Conservation (phyloP, 2,888 invertebrate species). For the Pseudolycoriella hygida region DNA sequence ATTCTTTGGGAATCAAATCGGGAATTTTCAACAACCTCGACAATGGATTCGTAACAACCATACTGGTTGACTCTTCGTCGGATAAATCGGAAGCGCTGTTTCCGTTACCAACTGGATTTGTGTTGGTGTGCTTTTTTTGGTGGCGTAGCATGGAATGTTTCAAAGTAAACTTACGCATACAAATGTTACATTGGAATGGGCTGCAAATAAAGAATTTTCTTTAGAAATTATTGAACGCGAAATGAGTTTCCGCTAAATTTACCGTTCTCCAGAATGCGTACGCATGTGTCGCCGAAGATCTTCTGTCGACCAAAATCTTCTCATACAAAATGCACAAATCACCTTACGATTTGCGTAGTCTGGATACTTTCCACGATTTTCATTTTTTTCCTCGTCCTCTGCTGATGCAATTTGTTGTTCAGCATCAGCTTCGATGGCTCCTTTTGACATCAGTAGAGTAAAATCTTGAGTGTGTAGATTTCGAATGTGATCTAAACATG, state of each 20-base stretch:
- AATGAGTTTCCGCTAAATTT: too few species aligned
- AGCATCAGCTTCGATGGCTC: conserved; percentile 48
- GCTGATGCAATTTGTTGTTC: conserved; percentile 20
- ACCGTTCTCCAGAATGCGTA: conserved; percentile 76
- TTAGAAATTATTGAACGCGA: too few species aligned
- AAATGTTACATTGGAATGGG: conserved; percentile 82
- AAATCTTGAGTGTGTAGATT: conserved; percentile 60
- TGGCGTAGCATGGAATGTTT: conserved; percentile 92
- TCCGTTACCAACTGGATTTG: conserved; percentile 14
- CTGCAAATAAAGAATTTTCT: too few species aligned
- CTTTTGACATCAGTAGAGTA: conserved; percentile 63
- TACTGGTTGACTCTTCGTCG: conserved; percentile 21
- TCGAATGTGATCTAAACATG: conserved; percentile 67
- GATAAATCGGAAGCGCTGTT: conserved; percentile 27
- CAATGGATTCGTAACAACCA: conserved; percentile 8
- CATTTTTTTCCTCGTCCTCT: conserved; percentile 45
- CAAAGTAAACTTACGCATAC: conserved; percentile 71
- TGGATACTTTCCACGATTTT: conserved; percentile 61
- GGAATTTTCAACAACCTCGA: conserved; percentile 6
- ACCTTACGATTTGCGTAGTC: conserved; percentile 78
- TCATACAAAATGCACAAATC: conserved; percentile 81
- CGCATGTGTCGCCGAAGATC: conserved; percentile 86
- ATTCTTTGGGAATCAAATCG: conserved; percentile 8
- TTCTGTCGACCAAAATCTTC: conserved; percentile 89
- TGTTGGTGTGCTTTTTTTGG: conserved; percentile 65